phyloP scores from a whole-genome alignment of 2,888 invertebrate species.

The Aquatica leii region DNA sequence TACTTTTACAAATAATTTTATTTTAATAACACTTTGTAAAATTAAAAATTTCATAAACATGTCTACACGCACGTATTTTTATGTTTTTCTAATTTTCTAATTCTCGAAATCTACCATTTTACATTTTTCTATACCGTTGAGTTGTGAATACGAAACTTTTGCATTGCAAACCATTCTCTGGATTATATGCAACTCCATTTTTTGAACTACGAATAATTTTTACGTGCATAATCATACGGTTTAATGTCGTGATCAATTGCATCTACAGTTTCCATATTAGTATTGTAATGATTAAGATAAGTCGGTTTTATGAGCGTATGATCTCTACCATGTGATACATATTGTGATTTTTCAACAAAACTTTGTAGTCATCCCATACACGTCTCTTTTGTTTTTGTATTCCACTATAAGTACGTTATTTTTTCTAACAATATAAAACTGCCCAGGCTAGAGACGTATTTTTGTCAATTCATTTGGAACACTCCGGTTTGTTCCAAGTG shows the following conservation, averaged over 20 bases:
- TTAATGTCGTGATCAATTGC: neutral
- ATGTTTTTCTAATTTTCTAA: no score
- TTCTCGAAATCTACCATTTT: no score
- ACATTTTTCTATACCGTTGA: no score
- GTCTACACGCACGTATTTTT: no score
- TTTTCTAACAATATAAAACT: neutral
- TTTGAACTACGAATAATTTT: no score
- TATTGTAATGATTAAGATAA: neutral
- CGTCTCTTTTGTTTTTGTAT: neutral
- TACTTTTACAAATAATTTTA: no score
- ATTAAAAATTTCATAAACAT: no score
- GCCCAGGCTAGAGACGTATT: neutral
- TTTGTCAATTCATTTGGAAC: no score
- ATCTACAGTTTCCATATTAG: no score
- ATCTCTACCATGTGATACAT: neutral
- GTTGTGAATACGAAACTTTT: no score
- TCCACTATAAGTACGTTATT: neutral
- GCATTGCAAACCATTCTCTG: neutral
- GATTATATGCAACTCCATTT: neutral
- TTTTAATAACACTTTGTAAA: no score
- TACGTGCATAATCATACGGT: neutral
- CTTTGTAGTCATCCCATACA: neutral
- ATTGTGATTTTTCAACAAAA: neutral
- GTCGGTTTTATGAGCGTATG: neutral
- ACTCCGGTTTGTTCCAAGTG: no score